A percentile compares a stretch with the other conserved stretches of the same genome.
phyloP scores from a whole-genome alignment of 2,888 invertebrate species.

The Caenorhabditis zanzibari region DNA sequence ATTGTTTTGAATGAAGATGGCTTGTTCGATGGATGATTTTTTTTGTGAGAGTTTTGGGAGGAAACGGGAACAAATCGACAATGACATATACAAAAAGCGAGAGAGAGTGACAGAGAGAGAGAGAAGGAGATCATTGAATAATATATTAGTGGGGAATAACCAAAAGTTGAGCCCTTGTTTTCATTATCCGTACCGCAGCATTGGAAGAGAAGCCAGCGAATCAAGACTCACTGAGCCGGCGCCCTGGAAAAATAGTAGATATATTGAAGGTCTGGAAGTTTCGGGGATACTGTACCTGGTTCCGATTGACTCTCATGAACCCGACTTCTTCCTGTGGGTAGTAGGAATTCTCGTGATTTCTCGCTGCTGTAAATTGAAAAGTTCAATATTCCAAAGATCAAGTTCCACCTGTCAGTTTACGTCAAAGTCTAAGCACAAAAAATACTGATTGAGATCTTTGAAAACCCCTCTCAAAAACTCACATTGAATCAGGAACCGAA shows the following conservation, averaged over 20 bases:
- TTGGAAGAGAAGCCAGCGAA: conserved; percentile 67
- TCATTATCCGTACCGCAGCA: conserved; percentile 72
- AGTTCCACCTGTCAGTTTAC: not conserved
- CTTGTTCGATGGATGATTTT: conserved; percentile 45
- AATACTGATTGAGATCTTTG: not conserved
- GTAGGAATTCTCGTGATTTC: conserved; percentile 54
- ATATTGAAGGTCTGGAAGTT: not conserved
- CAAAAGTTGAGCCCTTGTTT: conserved; percentile 26
- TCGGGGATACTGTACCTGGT: conserved; percentile 46
- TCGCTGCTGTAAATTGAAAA: conserved; percentile 49
- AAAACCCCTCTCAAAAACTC: conserved; percentile 36
- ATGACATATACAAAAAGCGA: conserved; percentile 53
- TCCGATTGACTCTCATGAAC: conserved; percentile 66
- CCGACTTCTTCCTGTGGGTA: conserved; percentile 50
- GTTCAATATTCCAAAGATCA: not conserved
- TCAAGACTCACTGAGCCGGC: conserved; percentile 66
- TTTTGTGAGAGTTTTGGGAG: not conserved
- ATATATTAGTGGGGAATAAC: not conserved
- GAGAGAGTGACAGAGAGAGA: conserved; percentile 25
- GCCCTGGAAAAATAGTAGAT: conserved; percentile 44
- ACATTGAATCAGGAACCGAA: conserved; percentile 71
- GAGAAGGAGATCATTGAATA: conserved; percentile 21
- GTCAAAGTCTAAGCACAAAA: not conserved
- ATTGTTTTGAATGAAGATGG: conserved; percentile 27
- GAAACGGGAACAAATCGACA: conserved; percentile 24